Base-by-base conservation (phyloP, 2,113 vertebrate genomes). In the Hirundichthys speculiger region DNA sequence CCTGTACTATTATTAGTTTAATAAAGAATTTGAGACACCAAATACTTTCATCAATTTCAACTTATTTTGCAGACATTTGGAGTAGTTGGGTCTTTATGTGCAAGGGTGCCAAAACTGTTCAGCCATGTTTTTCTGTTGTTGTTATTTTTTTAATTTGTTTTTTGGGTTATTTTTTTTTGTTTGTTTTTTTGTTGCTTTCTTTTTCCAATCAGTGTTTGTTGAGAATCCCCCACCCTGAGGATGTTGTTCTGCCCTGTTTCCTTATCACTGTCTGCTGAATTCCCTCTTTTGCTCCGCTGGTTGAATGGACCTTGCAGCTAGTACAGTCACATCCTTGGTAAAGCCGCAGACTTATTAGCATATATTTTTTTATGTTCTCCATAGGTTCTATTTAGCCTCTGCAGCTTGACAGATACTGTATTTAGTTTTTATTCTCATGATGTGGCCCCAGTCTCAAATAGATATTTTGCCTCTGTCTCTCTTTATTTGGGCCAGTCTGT, bases 341-440 rank as follows among this genome's bases (percentile, higher is more conserved):
- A 70, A 86, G 48, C 65, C 80, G 39, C 74, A 62, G 71, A 21
- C 53, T 83, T 57, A 86, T 87, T 85, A 86, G 64, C 81, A 81
- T 83, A 71, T 53, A 48, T 38, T 25, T 81, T 85, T 84, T 78
- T 57, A 73, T 64, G 77, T 69, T 65, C 52, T 58, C 72, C 34
- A 30, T 27, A 4, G 22, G 66, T 76, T 60, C 53, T 72, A 52
- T 54, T 52, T 68, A 63, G 57, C 59, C 46, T 56, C 64, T 48
- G 39, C 46, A 59, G 51, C 75, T 40, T 71, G 61, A 72, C 64
- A 81, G 85, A 88, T 75, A 62, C 59, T 73, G 50, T 71, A 79
- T 79, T 83, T 87, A n/a, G n/a, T 73, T 86, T 76, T 74, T 71
- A 89, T 83, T 86, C 76, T 71, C 86, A 88, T 87, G 72, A 83